Conservation (phyloP, 2,113 vertebrate species). For the Tragelaphus buxtoni region DNA sequence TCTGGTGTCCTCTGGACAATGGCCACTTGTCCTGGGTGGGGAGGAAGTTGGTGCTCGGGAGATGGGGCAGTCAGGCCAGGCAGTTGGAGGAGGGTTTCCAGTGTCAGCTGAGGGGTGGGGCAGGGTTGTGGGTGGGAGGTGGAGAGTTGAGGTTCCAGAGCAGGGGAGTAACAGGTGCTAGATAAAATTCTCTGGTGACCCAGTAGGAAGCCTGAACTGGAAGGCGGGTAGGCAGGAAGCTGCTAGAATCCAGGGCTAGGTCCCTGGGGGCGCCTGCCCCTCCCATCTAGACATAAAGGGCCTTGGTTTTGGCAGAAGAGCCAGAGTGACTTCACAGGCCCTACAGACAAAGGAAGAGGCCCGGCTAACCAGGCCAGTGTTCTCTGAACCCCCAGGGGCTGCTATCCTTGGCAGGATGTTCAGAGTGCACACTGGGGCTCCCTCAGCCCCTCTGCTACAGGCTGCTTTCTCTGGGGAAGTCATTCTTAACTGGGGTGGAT, state of each 20-base stretch:
- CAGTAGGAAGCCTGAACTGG: background rate
- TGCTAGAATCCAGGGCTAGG: slow-evolving; percentile 9
- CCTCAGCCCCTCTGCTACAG: background rate
- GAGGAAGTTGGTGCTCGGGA: background rate
- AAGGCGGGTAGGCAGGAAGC: slow-evolving; percentile 15
- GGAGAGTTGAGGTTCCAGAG: background rate
- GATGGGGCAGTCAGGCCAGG: background rate
- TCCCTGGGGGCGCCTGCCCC: slow-evolving; percentile 19
- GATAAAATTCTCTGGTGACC: slow-evolving; percentile 2
- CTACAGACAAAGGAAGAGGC: slow-evolving; percentile 50
- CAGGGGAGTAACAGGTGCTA: background rate
- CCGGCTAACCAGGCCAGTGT: background rate
- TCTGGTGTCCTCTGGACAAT: slow-evolving; percentile 30
- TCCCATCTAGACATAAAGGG: slow-evolving; percentile 43
- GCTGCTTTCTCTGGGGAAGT: background rate
- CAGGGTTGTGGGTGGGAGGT: too few relatives aligned
- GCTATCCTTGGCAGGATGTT: background rate
- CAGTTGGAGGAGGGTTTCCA: background rate
- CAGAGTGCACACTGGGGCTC: background rate
- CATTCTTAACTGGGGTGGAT: background rate
- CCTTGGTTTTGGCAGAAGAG: slow-evolving; percentile 25
- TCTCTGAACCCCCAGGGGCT: slow-evolving; percentile 25
- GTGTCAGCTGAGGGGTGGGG: background rate
- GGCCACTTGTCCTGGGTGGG: background rate
- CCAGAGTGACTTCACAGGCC: slow-evolving; percentile 51